These are phyloP conservation scores for Girardia tigrina DNA, from an alignment of 2,888 invertebrate genomes.

Conservation along the genomic window DNA sequence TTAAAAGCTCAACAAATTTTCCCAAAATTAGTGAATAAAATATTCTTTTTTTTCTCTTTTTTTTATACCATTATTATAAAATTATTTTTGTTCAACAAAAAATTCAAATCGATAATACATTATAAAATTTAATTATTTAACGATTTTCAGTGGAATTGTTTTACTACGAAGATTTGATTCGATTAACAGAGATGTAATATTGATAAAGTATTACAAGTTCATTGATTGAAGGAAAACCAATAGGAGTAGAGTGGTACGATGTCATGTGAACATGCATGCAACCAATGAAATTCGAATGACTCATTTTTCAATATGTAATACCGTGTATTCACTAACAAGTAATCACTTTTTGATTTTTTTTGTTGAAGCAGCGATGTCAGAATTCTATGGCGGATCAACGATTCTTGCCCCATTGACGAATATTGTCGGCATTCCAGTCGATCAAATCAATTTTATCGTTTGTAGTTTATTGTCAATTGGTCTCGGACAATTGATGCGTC, in stretches of 20 bases:
- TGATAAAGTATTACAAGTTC: too few relatives aligned
- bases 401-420: neutral
- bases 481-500: conserved; percentile 33
- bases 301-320: neutral
- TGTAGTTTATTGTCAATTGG: conserved; percentile 38
- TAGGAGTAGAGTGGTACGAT: neutral
- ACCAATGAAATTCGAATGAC: neutral
- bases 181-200: too few relatives aligned
- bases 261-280: conserved; percentile 12
- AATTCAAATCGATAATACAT: too few relatives aligned
- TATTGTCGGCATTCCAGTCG: conserved; percentile 21
- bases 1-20: too few relatives aligned
- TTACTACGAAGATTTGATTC: too few relatives aligned
- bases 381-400: conserved; percentile 15
- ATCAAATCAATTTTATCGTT: conserved; percentile 44
- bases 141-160: too few relatives aligned
- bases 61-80: too few relatives aligned
- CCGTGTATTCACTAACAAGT: neutral
- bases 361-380: neutral
- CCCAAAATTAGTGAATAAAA: too few relatives aligned
- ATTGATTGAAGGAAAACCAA: conserved; percentile 6
- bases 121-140: too few relatives aligned
- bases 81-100: too few relatives aligned
- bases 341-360: neutral
- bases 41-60: too few relatives aligned